phyloP scores from a whole-genome alignment of 1,140 invertebrate genomes.

The Amyelois transitella region DNA sequence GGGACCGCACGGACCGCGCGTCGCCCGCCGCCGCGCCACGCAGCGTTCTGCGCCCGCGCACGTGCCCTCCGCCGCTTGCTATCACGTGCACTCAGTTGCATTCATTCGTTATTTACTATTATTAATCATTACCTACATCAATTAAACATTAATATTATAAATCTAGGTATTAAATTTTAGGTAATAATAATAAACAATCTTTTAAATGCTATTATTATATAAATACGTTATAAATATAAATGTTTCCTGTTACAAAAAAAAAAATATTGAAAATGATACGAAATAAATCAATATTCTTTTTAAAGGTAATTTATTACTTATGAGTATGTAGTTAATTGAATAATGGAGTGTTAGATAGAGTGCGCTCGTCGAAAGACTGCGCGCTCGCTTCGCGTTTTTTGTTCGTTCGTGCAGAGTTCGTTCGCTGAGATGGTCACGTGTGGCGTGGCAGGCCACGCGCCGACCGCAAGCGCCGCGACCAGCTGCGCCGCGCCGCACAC shows the following conservation, averaged over 20 bases:
- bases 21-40: conserved; percentile 16
- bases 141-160: conserved; percentile 75
- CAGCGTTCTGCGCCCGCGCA: conserved; percentile 13
- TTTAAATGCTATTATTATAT: conserved; percentile 76
- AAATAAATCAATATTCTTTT: conserved; percentile 74
- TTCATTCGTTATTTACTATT: conserved; percentile 70
- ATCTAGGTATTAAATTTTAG: conserved; percentile 74
- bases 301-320: conserved; percentile 73
- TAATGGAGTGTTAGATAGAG: conserved; percentile 66
- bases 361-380: conserved; percentile 49
- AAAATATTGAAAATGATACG: conserved; percentile 75
- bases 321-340: conserved; percentile 73
- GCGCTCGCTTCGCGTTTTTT: conserved; percentile 68
- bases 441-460: conserved; percentile 16
- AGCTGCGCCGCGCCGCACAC: conserved; percentile 38
- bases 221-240: conserved; percentile 77
- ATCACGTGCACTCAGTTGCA: conserved; percentile 63
- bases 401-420: conserved; percentile 63
- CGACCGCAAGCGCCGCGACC: conserved; percentile 5
- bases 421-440: conserved; percentile 45
- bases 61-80: conserved; percentile 35
- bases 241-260: conserved; percentile 76
- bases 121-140: conserved; percentile 73
- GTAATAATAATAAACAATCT: conserved; percentile 75
- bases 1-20: conserved; percentile 19